Conservation (phyloP, 2,113 vertebrate genomes). For the Lipophrys pholis region DNA sequence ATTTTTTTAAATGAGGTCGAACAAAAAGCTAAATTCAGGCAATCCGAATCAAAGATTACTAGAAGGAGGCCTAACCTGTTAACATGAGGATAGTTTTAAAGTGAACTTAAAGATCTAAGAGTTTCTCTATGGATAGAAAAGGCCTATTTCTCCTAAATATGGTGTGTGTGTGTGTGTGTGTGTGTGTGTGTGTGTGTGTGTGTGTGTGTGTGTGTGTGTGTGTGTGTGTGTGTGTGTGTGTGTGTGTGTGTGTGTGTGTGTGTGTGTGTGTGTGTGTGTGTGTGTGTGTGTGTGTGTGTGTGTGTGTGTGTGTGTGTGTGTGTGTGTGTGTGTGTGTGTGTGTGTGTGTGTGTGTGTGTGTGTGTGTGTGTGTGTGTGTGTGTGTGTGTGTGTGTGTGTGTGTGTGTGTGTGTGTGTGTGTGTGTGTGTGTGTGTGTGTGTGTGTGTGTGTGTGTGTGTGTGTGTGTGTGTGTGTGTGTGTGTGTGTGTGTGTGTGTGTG, state of each 20-base stretch:
- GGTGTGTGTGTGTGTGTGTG: slow-evolving; percentile 15
- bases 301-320: slow-evolving; percentile 17
- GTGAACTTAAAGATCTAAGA: too few species aligned
- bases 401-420: slow-evolving; percentile 17
- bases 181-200: slow-evolving; percentile 17
- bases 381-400: slow-evolving; percentile 17
- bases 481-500: slow-evolving; percentile 17
- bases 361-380: slow-evolving; percentile 17
- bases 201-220: slow-evolving; percentile 17
- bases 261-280: slow-evolving; percentile 17
- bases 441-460: slow-evolving; percentile 17
- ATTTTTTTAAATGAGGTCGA: too few species aligned
- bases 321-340: slow-evolving; percentile 17
- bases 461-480: slow-evolving; percentile 17
- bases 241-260: slow-evolving; percentile 17
- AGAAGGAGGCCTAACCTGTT: too few species aligned
- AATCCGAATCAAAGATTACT: too few species aligned
- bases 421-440: slow-evolving; percentile 17
- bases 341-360: slow-evolving; percentile 17
- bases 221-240: slow-evolving; percentile 17
- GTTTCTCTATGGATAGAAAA: too few species aligned
- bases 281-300: slow-evolving; percentile 17
- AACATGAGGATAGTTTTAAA: too few species aligned
- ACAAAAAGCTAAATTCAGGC: too few species aligned
- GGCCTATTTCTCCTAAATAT: too few species aligned